A percentile compares a stretch with the other conserved stretches of the same genome.
phyloP scores from a whole-genome alignment of 2,888 invertebrate genomes.

The Cephus rjabovi region DNA sequence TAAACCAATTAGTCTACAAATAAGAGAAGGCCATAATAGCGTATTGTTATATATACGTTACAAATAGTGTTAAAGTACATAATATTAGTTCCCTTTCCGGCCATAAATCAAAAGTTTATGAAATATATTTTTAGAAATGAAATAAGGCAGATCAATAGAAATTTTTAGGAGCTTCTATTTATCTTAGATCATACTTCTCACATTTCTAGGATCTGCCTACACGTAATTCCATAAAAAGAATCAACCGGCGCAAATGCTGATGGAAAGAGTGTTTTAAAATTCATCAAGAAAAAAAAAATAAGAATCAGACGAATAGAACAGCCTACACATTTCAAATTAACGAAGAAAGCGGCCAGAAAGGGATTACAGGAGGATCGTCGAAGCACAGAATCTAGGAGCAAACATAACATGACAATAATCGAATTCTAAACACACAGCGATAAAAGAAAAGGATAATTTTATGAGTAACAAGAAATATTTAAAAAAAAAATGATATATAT shows the following conservation, averaged over 20 bases:
- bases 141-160: neutral
- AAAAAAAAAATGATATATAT: neutral
- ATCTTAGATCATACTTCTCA: neutral
- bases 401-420: neutral
- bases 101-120: neutral
- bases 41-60: constrained; percentile 18
- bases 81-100: neutral
- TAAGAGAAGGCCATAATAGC: constrained; percentile 57
- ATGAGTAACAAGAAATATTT: neutral
- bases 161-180: neutral
- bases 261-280: neutral
- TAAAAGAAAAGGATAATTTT: neutral
- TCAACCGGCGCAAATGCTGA: neutral
- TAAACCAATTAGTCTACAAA: constrained; percentile 39
- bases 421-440: neutral
- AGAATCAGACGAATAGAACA: neutral
- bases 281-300: neutral
- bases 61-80: neutral
- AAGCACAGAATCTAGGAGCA: neutral
- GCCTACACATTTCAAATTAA: neutral
- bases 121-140: neutral
- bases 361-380: neutral
- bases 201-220: neutral
- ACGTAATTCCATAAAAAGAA: neutral
- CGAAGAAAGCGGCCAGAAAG: neutral